Conservation (phyloP, 2,797 vertebrate species). For the Poecilia gillii region DNA sequence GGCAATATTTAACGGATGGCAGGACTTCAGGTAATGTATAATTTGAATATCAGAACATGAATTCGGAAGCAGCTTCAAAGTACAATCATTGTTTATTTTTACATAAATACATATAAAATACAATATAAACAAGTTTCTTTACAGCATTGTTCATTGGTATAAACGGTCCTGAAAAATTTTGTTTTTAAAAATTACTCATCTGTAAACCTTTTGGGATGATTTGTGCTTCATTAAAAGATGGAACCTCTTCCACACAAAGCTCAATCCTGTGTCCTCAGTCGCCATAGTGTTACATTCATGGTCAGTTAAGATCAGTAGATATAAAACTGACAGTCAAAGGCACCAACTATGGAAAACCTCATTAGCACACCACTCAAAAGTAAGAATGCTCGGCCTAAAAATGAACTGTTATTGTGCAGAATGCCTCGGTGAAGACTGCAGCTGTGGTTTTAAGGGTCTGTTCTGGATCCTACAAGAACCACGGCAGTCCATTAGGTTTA, state of each 20-base stretch:
- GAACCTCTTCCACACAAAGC: conserved; percentile 27
- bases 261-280: conserved; percentile 45
- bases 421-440: conserved; percentile 29
- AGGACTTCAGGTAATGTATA: background rate
- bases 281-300: conserved; percentile 55
- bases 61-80: conserved; percentile 12
- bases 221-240: conserved; percentile 17
- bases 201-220: conserved; percentile 15
- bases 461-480: conserved; percentile 57
- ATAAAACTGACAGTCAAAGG: conserved; percentile 40
- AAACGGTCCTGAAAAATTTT: conserved; percentile 7
- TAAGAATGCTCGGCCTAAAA: conserved; percentile 16
- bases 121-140: conserved; percentile 64
- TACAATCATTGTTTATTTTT: conserved; percentile 73
- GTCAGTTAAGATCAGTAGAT: conserved; percentile 50
- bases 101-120: conserved; percentile 81
- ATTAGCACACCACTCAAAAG: conserved; percentile 28
- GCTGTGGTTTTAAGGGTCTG: conserved; percentile 27
- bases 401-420: conserved; percentile 22
- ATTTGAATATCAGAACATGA: background rate
- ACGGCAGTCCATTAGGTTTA: conserved; percentile 4
- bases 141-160: conserved; percentile 50
- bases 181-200: background rate
- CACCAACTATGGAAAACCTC: conserved; percentile 31
- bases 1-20: background rate